Percentiles rank a stretch among this genome's conserved stretches.
phyloP scores from a whole-genome alignment of 1,140 invertebrate genomes.

The Dendroctonus ponderosae region DNA sequence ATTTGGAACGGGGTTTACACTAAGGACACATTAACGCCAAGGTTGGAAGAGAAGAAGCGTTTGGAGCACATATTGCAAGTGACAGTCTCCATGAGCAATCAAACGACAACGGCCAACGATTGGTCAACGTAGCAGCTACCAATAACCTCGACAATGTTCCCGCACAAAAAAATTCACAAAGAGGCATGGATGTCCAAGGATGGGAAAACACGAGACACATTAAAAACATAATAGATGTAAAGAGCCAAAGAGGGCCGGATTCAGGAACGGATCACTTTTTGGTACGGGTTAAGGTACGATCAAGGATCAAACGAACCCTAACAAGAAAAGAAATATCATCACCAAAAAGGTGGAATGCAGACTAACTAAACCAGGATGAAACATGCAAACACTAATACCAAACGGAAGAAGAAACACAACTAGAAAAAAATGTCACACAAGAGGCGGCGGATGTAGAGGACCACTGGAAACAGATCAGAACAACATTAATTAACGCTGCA shows the following conservation, averaged over 20 bases:
- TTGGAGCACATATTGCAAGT: slow-evolving; percentile 41
- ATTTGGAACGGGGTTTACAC: not conserved
- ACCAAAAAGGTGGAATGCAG: slow-evolving; percentile 16
- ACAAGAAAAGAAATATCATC: slow-evolving; percentile 16
- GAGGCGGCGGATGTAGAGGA: slow-evolving; percentile 8
- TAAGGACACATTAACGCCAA: slow-evolving; percentile 15
- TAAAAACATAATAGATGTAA: too few species aligned
- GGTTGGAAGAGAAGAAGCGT: slow-evolving; percentile 15
- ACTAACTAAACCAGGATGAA: slow-evolving; percentile 15
- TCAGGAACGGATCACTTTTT: too few species aligned
- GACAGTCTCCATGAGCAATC: slow-evolving; percentile 42
- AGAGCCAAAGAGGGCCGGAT: too few species aligned
- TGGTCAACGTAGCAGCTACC: slow-evolving; percentile 31
- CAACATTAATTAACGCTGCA: slow-evolving; percentile 12
- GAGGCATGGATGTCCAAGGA: slow-evolving; percentile 38
- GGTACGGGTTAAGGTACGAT: too few species aligned
- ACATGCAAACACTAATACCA: slow-evolving; percentile 17
- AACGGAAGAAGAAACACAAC: slow-evolving; percentile 11
- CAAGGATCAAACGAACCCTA: too few species aligned
- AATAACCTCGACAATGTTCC: slow-evolving; percentile 33
- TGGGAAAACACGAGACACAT: slow-evolving; percentile 19
- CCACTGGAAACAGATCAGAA: slow-evolving; percentile 9
- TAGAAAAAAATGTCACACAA: slow-evolving; percentile 13
- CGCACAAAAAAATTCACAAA: slow-evolving; percentile 37
- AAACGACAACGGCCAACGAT: slow-evolving; percentile 37